Conservation (phyloP, 2,888 invertebrate species). For the Aromia moschata region DNA sequence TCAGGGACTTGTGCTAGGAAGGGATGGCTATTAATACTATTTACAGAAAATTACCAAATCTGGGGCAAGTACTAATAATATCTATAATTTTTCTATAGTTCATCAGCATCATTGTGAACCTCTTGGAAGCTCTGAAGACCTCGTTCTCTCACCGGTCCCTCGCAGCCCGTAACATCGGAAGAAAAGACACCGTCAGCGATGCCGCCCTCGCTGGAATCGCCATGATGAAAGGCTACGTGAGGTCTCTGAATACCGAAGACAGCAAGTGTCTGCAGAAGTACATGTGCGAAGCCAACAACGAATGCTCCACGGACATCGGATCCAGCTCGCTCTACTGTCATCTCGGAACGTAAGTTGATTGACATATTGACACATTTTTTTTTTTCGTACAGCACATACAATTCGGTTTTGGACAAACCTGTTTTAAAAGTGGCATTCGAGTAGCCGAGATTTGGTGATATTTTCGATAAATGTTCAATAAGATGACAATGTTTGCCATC, state of each 20-base stretch:
- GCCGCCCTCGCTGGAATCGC: constrained; percentile 88
- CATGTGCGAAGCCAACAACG: constrained; percentile 89
- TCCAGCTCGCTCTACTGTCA: constrained; percentile 89
- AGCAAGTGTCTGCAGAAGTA: constrained; percentile 88
- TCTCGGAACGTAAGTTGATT: constrained; percentile 80
- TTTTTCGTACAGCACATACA: not conserved
- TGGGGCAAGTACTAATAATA: no score
- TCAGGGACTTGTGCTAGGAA: no score
- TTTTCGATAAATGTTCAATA: no score
- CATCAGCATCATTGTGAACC: constrained; percentile 90
- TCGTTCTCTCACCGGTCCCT: constrained; percentile 92
- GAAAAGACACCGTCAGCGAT: constrained; percentile 89
- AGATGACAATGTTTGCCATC: no score
- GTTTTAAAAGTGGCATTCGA: no score
- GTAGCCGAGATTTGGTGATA: no score
- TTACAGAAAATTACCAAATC: no score
- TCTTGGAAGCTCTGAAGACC: constrained; percentile 90
- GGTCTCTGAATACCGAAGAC: constrained; percentile 79
- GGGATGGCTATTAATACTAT: no score
- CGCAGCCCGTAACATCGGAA: constrained; percentile 84
- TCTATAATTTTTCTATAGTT: no score
- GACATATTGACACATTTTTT: constrained; percentile 58
- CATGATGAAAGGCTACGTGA: constrained; percentile 89
- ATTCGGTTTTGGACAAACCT: no score
- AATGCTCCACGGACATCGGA: constrained; percentile 84